Conservation (phyloP, 2,113 vertebrate species). For the Lepidothrix coronata region DNA sequence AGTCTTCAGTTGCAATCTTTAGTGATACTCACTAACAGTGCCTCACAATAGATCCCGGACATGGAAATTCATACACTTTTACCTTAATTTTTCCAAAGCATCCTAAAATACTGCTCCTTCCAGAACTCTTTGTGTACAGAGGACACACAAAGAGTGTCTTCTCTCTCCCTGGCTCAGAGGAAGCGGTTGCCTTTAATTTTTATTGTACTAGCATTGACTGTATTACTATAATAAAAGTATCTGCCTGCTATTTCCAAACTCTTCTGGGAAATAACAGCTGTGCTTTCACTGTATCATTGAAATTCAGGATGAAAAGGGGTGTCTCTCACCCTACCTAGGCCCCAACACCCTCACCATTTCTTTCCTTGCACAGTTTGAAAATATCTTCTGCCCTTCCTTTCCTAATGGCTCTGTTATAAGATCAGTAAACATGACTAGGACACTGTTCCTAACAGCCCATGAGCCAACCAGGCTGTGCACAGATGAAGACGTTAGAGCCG, state of each 20-base stretch:
- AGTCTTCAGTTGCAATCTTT: neutral
- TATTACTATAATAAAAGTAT: neutral
- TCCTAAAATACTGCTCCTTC: neutral
- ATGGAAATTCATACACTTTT: neutral
- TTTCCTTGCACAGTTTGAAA: neutral
- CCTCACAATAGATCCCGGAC: neutral
- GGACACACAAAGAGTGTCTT: neutral
- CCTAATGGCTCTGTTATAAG: neutral
- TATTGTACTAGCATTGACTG: neutral
- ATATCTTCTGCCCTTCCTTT: neutral
- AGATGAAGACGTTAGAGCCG: neutral
- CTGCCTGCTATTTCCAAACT: neutral
- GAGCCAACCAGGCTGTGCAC: conserved; percentile 5
- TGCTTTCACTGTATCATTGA: neutral
- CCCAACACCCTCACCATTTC: neutral
- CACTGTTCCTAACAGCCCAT: neutral
- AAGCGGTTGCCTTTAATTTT: neutral
- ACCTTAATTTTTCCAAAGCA: neutral
- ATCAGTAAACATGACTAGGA: neutral
- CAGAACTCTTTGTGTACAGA: neutral
- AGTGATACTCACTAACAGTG: neutral
- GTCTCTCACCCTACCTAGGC: neutral
- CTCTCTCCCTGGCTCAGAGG: neutral
- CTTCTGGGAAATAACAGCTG: neutral
- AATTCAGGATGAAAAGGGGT: neutral